Evolutionary conservation across 2,113 vertebrate genomes (phyloP), one percentile per base, ranked within the genome.

Genomic region (Aviceda subcristata): DNA sequence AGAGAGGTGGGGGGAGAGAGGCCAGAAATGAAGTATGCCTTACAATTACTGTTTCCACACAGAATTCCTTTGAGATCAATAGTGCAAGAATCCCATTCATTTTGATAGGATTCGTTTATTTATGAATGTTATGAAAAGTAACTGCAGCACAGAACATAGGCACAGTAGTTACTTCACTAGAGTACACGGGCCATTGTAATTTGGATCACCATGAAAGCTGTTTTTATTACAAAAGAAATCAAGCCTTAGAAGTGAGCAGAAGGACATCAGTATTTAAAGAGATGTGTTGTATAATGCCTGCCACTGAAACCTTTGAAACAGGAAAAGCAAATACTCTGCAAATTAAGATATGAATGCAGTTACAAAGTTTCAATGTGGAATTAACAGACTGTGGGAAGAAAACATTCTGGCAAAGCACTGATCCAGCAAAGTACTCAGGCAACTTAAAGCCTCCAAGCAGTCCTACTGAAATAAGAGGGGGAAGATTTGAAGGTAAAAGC

Each of bases 31-130:
- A 97, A 95, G 78, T 73, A 95, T 95, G 95, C 57, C 85, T 91
- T 88, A 88, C 94, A 96, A 95, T 95, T 90, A 95, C 80, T 60
- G 83, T 55, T 94, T 92, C 95, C 86, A 87, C 80, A 85, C 29
- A 73, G 84, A 97, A 92, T 46, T 87, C 94, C 84, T 62, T 15
- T 32, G 94, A 90, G 94, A 95, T 90, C 94, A 88, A 83, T 38
- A 89, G 72, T 67, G 81, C 87, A 79, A 92, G 87, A 95, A 90
- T 74, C 80, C 68, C 88, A 94, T 89, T 97, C 94, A 86, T 93
- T 92, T 94, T 80, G 84, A 71, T 94, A 84, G 89, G 77, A 89
- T 84, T 95, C 75, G 63, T 84, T 94, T 92, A 57, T 92, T 95
- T 97, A 62, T 2, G 0, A 88, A 90, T 24, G 89, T 92, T 94